Evolutionary conservation across 2,797 vertebrate species (phyloP).

Genomic region (Australoheros facetus): DNA sequence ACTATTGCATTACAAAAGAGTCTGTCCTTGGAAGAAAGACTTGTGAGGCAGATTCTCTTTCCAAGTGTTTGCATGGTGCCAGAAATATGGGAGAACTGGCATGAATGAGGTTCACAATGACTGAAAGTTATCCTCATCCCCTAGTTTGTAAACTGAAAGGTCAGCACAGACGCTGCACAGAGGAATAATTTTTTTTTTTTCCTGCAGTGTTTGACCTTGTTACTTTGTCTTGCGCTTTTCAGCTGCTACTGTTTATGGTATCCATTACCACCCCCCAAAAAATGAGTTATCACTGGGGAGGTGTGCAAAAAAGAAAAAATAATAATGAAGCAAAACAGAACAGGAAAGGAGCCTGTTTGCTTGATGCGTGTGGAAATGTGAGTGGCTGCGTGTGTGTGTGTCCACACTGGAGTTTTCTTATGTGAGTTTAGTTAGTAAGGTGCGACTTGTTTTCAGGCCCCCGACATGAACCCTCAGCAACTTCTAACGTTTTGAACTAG

Average conservation of each 20-base stretch:
- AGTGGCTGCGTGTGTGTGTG: background rate
- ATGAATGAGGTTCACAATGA: constrained; percentile 55
- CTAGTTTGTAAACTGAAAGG: constrained; percentile 48
- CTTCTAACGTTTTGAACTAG: constrained; percentile 43
- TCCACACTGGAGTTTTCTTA: background rate
- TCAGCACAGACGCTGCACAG: constrained; percentile 13
- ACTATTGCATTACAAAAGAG: constrained; percentile 43
- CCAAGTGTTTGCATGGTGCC: constrained; percentile 36
- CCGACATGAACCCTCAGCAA: constrained; percentile 49
- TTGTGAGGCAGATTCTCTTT: constrained; percentile 32
- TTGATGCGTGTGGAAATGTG: constrained; percentile 5
- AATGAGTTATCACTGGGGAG: background rate
- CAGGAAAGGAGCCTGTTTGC: constrained; percentile 37
- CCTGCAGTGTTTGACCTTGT: constrained; percentile 37
- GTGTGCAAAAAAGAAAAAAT: background rate
- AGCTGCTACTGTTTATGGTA: constrained; percentile 20
- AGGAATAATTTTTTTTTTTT: constrained; percentile 6
- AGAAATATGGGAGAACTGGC: constrained; percentile 37
- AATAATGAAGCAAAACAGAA: background rate
- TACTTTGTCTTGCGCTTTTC: constrained; percentile 41
- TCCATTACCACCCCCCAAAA: constrained; percentile 11
- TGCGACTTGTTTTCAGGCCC: constrained; percentile 39
- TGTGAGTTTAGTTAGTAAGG: constrained; percentile 15
- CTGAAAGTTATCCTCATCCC: constrained; percentile 66
- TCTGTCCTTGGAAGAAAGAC: constrained; percentile 57